Percentiles rank a stretch among this genome's conserved stretches.
Evolutionary conservation across 2,888 invertebrate genomes (phyloP).

Genomic region (Labia minor): DNA sequence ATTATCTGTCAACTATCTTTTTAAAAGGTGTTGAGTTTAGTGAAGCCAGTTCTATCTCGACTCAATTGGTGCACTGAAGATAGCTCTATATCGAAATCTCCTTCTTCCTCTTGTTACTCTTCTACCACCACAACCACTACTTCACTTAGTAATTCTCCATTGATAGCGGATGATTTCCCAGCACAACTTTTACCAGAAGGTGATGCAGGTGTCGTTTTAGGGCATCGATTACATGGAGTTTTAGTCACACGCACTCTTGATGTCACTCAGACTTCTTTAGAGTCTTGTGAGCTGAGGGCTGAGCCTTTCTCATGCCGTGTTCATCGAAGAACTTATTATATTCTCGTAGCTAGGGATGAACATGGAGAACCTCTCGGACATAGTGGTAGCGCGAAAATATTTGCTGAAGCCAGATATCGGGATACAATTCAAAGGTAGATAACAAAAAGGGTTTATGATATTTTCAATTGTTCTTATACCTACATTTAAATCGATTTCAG

Average conservation of each 20-base stretch:
- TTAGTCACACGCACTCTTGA: conserved; percentile 5
- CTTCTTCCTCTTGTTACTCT: conserved; percentile 53
- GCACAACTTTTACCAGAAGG: conserved; percentile 2
- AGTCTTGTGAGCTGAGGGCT: background rate
- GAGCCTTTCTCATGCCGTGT: conserved; percentile 43
- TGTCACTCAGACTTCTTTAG: background rate
- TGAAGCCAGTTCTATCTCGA: conserved; percentile 52
- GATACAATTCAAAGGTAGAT: conserved; percentile 39
- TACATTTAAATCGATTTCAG: no score
- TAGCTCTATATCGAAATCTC: conserved; percentile 43
- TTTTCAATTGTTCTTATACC: background rate
- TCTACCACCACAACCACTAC: conserved; percentile 46
- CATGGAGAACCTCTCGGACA: conserved; percentile 53
- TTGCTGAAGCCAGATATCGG: conserved; percentile 44
- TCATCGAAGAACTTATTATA: conserved; percentile 48
- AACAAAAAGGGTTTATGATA: no score
- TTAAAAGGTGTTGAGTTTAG: conserved; percentile 44
- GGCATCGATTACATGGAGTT: background rate
- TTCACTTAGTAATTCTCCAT: conserved; percentile 34
- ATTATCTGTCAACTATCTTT: no score
- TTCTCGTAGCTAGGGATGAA: conserved; percentile 50
- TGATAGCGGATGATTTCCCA: background rate
- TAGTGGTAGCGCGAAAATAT: conserved; percentile 49
- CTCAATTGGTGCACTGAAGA: conserved; percentile 46
- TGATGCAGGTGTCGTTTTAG: background rate